Conservation (phyloP, 2,888 invertebrate genomes). For the Eupithecia vulgata region DNA sequence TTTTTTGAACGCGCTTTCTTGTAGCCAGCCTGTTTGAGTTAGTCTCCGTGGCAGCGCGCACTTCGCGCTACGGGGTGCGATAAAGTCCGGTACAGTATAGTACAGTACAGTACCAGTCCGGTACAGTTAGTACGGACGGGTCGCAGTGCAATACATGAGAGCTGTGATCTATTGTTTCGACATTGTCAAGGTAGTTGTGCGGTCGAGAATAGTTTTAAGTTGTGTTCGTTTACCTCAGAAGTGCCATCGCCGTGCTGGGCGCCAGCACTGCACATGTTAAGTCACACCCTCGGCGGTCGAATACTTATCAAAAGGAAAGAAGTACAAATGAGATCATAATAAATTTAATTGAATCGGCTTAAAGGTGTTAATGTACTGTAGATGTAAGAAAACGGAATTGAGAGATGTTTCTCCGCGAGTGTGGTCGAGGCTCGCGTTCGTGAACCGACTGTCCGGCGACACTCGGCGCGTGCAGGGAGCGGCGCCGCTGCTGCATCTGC, state of each 20-base stretch:
- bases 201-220: conserved; percentile 63
- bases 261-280: conserved; percentile 33
- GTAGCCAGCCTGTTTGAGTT: conserved; percentile 41
- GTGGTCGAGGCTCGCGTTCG: conserved; percentile 38
- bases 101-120: neutral
- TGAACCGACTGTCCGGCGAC: conserved; percentile 64
- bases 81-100: neutral
- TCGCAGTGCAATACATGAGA: conserved; percentile 37
- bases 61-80: neutral
- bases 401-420: conserved; percentile 55
- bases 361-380: conserved; percentile 69
- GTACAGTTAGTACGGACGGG: conserved; percentile 15
- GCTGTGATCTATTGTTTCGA: conserved; percentile 69
- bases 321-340: conserved; percentile 79
- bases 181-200: conserved; percentile 69
- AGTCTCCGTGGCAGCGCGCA: conserved; percentile 47
- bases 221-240: conserved; percentile 76
- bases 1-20: conserved; percentile 50
- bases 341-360: conserved; percentile 73
- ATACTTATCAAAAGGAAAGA: conserved; percentile 65
- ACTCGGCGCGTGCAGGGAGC: conserved; percentile 58
- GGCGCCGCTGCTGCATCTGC: conserved; percentile 63
- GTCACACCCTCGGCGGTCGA: conserved; percentile 51
- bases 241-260: conserved; percentile 65
- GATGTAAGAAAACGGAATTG: conserved; percentile 77